Percentiles rank a stretch among this genome's conserved stretches.
Evolutionary conservation across 2,113 vertebrate species (phyloP).

Genomic region (Gobiocypris rarus): DNA sequence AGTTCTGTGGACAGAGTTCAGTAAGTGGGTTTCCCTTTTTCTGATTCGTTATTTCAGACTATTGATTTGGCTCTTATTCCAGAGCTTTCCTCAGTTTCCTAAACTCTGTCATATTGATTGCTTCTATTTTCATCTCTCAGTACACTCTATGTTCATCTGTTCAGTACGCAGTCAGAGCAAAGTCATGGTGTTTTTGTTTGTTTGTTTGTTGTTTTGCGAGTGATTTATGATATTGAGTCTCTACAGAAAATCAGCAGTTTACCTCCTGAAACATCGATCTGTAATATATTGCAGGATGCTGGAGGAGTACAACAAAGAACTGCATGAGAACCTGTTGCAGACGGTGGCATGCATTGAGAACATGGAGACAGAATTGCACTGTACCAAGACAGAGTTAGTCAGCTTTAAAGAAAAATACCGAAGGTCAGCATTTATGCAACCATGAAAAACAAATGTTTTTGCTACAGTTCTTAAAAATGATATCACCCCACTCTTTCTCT

Average conservation of each 20-base stretch:
- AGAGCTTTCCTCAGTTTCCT: conserved; percentile 28
- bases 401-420: conserved; percentile 74
- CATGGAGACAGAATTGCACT: conserved; percentile 73
- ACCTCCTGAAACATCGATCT: not conserved
- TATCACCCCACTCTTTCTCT: not conserved
- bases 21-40: conserved; percentile 65
- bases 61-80: conserved; percentile 42
- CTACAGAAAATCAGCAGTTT: not conserved
- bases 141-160: conserved; percentile 24
- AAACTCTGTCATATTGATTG: conserved; percentile 27
- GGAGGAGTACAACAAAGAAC: conserved; percentile 74
- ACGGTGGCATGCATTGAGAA: conserved; percentile 75
- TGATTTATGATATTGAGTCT: conserved; percentile 11
- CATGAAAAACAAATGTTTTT: not conserved
- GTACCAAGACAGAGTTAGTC: conserved; percentile 72
- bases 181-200: too few species aligned
- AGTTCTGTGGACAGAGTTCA: conserved; percentile 64
- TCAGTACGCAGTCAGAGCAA: not conserved
- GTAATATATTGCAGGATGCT: conserved; percentile 64
- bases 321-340: conserved; percentile 76
- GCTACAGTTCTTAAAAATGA: not conserved
- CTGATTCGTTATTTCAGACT: conserved; percentile 34
- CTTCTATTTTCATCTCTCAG: not conserved
- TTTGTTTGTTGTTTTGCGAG: not conserved
- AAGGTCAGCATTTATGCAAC: conserved; percentile 61